Evolutionary conservation across 2,888 invertebrate genomes (phyloP), one percentile per base, ranked within the genome.

Genomic region (Bruchidius siliquastri): DNA sequence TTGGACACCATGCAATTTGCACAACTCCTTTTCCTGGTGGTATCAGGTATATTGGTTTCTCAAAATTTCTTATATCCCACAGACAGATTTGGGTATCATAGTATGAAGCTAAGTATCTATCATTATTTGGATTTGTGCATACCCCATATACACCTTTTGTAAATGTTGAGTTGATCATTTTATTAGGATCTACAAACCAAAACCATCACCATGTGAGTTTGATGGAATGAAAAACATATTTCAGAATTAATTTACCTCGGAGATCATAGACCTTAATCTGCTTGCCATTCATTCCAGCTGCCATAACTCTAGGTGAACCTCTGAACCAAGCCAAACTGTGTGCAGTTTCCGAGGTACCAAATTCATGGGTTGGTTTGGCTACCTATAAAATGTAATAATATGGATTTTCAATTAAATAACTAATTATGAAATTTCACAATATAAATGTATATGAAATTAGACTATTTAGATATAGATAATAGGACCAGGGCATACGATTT

Each of bases 201-300:
- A 26, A 26, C 20, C 21, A 68, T 4, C 22, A 68, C 1, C 20
- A 68, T 22, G 13, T 21, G 21, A 20, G 20, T n/a, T n/a, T n/a
- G n/a, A n/a, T n/a, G n/a, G n/a, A n/a, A n/a, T n/a, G n/a, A n/a
- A n/a, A n/a, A n/a, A n/a, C n/a, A n/a, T n/a, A n/a, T 49, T 13
- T 49, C 13, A 8, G 49, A 49, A 49, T 49, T 13, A 21, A n/a
- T 71, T 67, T 77, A 96, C 97, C 96, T 90, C 97, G 89, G 3
- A 97, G 90, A 87, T 98, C 98, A 83, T 95, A 94, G 66, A 98
- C 89, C 86, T 95, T 95, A 69, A 98, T 91, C 81, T 93, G 91
- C 82, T 97, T 97, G 81, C 93, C 90, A 86, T 96, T 97, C 90
- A 96, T 94, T 70, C 97, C 97, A n/a, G 95, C 92, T 0, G 96